phyloP scores from a whole-genome alignment of 2,888 invertebrate species.

The Idaea dimidiata region DNA sequence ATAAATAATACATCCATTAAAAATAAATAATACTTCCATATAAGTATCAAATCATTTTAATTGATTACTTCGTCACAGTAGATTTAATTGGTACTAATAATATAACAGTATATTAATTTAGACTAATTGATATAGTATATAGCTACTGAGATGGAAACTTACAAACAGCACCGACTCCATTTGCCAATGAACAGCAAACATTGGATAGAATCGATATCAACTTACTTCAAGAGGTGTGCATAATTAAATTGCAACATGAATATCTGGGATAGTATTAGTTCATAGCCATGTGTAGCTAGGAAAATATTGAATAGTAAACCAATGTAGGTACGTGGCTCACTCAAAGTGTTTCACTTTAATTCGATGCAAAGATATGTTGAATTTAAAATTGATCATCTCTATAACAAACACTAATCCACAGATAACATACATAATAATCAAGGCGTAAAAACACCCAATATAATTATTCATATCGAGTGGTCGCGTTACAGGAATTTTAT shows the following conservation, averaged over 20 bases:
- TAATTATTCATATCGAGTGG: constrained; percentile 39
- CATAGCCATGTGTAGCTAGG: neutral
- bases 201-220: neutral
- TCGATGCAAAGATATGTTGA: neutral
- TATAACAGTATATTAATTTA: neutral
- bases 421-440: constrained; percentile 37
- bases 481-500: constrained; percentile 11
- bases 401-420: constrained; percentile 38
- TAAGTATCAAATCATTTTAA: no score
- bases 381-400: constrained; percentile 39
- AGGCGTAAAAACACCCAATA: constrained; percentile 47
- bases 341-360: neutral
- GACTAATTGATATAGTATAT: neutral
- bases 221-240: neutral
- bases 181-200: neutral
- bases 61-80: no score
- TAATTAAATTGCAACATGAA: neutral
- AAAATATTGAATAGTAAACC: no score
- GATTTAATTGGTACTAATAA: neutral
- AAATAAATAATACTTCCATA: no score
- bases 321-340: no score
- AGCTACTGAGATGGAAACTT: neutral
- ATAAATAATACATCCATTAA: no score
- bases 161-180: constrained; percentile 3
- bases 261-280: neutral